Percentiles rank a stretch among this genome's conserved stretches.
Evolutionary conservation across 2,888 invertebrate species (phyloP).

Genomic region (Hecatera dysodea): DNA sequence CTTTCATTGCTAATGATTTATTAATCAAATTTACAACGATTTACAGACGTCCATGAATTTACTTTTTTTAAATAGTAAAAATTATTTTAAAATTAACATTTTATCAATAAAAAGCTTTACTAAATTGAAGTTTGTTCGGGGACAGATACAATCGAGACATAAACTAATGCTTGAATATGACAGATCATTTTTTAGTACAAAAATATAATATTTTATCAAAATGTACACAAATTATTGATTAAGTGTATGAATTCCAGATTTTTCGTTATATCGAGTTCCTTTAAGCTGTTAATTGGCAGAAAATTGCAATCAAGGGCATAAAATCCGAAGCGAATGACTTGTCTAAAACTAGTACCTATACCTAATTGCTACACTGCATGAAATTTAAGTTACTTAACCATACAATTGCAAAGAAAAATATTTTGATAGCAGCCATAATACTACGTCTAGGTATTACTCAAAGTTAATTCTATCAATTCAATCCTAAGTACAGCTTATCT

Average conservation of each 20-base stretch:
- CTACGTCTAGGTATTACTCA: slow-evolving; percentile 42
- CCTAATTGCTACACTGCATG: slow-evolving; percentile 43
- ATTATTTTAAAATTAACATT: slow-evolving; percentile 47
- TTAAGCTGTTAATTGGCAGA: slow-evolving; percentile 47
- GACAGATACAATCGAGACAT: slow-evolving; percentile 59
- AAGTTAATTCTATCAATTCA: slow-evolving; percentile 44
- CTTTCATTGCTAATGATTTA: slow-evolving; percentile 65
- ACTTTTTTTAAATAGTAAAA: slow-evolving; percentile 49
- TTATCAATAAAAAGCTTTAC: slow-evolving; percentile 29
- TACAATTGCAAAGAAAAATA: slow-evolving; percentile 54
- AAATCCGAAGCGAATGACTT: slow-evolving; percentile 70
- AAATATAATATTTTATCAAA: slow-evolving; percentile 53
- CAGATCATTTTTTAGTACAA: slow-evolving; percentile 55
- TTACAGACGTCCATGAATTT: slow-evolving; percentile 57
- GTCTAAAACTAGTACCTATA: slow-evolving; percentile 45
- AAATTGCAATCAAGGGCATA: slow-evolving; percentile 62
- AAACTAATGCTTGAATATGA: slow-evolving; percentile 34
- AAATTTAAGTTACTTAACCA: slow-evolving; percentile 54
- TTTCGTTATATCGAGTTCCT: slow-evolving; percentile 63
- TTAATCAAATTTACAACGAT: slow-evolving; percentile 65
- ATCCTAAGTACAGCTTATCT: slow-evolving; percentile 41
- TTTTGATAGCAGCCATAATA: slow-evolving; percentile 57
- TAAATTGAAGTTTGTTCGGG: slow-evolving; percentile 47
- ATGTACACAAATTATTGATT: slow-evolving; percentile 61
- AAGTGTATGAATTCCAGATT: slow-evolving; percentile 50